Evolutionary conservation across 2,888 invertebrate species (phyloP).

Genomic region (Aphrophora alni): DNA sequence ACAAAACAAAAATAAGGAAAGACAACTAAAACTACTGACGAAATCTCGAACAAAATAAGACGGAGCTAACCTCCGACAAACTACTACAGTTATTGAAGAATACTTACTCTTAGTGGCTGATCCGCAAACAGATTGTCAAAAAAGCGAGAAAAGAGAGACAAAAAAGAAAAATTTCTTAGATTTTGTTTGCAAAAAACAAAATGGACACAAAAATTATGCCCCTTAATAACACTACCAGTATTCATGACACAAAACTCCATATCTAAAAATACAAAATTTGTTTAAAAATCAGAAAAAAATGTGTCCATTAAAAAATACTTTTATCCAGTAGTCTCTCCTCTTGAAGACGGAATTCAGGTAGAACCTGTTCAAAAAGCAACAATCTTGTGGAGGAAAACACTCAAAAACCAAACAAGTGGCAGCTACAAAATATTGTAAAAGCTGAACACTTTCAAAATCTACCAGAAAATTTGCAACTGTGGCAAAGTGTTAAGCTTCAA

Average conservation of each 20-base stretch:
- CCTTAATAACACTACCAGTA: background rate
- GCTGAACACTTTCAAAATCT: conserved; percentile 25
- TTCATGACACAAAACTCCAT: conserved; percentile 15
- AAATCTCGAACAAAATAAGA: conserved; percentile 19
- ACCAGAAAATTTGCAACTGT: background rate
- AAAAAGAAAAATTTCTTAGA: conserved; percentile 48
- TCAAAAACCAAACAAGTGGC: conserved; percentile 33
- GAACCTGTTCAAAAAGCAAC: conserved; percentile 38
- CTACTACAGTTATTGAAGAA: conserved; percentile 39
- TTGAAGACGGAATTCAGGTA: conserved; percentile 16
- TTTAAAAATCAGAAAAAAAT: conserved; percentile 43
- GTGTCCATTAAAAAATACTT: conserved; percentile 42
- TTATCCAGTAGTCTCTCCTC: background rate
- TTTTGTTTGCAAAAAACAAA: conserved; percentile 45
- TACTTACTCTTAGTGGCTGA: conserved; percentile 46
- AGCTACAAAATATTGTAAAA: conserved; percentile 31
- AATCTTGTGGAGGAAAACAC: conserved; percentile 33
- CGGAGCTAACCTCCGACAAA: conserved; percentile 39
- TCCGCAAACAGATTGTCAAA: conserved; percentile 42
- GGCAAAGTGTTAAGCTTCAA: conserved; percentile 23
- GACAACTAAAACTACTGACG: conserved; percentile 29
- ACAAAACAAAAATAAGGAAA: conserved; percentile 33
- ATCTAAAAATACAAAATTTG: conserved; percentile 42
- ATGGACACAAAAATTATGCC: background rate
- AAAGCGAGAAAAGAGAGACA: conserved; percentile 43